phyloP scores from a whole-genome alignment of 2,888 invertebrate species.

The Ommatoiulus sabulosus region DNA sequence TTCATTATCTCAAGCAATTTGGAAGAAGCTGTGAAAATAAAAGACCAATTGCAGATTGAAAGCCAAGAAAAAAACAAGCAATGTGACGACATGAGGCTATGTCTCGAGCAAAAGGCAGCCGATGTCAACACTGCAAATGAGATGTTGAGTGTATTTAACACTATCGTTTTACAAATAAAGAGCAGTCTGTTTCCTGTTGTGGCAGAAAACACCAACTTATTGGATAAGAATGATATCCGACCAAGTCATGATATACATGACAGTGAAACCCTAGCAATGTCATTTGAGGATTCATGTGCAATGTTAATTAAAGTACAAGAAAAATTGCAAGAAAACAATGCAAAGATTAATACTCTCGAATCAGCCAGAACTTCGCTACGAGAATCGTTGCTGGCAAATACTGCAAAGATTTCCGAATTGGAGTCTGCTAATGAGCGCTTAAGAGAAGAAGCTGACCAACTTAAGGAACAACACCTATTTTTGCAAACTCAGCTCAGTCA shows the following conservation, averaged over 20 bases:
- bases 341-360: not conserved
- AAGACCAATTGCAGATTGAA: not conserved
- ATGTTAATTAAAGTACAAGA: not conserved
- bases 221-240: not conserved
- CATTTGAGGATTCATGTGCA: not conserved
- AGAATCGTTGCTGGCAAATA: not conserved
- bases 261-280: not conserved
- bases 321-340: not conserved
- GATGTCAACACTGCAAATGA: not conserved
- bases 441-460: not conserved
- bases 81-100: not conserved
- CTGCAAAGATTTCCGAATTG: not conserved
- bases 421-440: not conserved
- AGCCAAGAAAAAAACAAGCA: not conserved
- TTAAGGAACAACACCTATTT: not conserved
- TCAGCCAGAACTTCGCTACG: not conserved
- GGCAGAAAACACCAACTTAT: not conserved
- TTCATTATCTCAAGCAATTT: not conserved
- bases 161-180: not conserved
- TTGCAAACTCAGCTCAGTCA: not conserved
- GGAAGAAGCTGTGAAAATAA: not conserved
- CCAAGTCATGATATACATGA: not conserved
- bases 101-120: not conserved
- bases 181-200: not conserved
- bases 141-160: not conserved